Percentiles rank a stretch among this genome's conserved stretches.
These are phyloP conservation scores for Danaus plexippus DNA, from an alignment of 1,140 invertebrate genomes.

Conservation along the genomic window DNA sequence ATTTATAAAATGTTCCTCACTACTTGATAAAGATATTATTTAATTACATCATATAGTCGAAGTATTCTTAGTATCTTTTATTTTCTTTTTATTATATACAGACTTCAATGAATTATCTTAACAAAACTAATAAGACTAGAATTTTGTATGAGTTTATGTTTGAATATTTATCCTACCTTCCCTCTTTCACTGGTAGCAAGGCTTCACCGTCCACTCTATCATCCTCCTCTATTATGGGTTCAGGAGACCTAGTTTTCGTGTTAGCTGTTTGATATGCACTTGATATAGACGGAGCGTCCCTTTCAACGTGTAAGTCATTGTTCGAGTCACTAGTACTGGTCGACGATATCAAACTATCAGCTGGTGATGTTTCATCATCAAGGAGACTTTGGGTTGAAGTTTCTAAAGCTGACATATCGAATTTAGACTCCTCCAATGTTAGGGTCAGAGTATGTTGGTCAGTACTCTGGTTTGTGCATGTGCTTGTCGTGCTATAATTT, in stretches of 20 bases:
- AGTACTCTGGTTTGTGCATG: constrained; percentile 63
- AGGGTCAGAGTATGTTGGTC: constrained; percentile 56
- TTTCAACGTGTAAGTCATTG: constrained; percentile 68
- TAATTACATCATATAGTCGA: too few species aligned
- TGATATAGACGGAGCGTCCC: constrained; percentile 56
- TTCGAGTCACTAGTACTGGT: constrained; percentile 78
- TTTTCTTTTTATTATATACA: too few species aligned
- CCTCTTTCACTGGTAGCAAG: constrained; percentile 41
- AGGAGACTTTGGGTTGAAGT: constrained; percentile 77
- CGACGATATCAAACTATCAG: constrained; percentile 82
- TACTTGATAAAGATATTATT: too few species aligned
- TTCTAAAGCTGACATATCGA: constrained; percentile 80
- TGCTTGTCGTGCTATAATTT: constrained; percentile 65
- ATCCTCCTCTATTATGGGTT: constrained; percentile 43
- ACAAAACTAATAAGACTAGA: too few species aligned
- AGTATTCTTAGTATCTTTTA: too few species aligned
- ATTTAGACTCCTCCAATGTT: constrained; percentile 80
- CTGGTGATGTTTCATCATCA: constrained; percentile 85
- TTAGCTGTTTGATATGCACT: constrained; percentile 69
- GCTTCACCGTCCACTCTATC: constrained; percentile 61
- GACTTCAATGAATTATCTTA: too few species aligned
- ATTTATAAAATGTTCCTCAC: too few species aligned
- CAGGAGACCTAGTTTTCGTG: constrained; percentile 55
- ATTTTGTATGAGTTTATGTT: too few species aligned
- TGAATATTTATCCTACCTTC: constrained; percentile 25